Percentiles rank a stretch among this genome's conserved stretches.
Conservation (phyloP, 2,888 invertebrate species). For the Sceliomorpha sp. region DNA sequence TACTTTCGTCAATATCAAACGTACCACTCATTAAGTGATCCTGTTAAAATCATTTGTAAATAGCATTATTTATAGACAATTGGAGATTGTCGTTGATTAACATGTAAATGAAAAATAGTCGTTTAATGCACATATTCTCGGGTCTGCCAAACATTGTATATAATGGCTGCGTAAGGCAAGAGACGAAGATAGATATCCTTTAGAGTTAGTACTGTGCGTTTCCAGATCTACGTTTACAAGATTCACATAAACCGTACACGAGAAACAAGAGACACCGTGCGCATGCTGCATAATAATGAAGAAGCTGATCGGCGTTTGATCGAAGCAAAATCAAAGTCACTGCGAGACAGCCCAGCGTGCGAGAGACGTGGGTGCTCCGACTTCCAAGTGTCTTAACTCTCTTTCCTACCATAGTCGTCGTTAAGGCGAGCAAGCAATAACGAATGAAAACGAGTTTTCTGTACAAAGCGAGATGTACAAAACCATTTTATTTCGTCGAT, state of each 20-base stretch:
- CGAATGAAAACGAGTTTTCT: slow-evolving; percentile 11
- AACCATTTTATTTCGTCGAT: neutral
- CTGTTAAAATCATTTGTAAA: too few relatives aligned
- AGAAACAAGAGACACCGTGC: slow-evolving; percentile 24
- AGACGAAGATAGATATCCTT: neutral
- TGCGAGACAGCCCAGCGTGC: slow-evolving; percentile 65
- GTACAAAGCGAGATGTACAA: too few relatives aligned
- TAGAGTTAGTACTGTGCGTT: slow-evolving; percentile 7
- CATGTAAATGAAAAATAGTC: too few relatives aligned
- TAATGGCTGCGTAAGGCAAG: neutral
- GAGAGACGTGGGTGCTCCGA: slow-evolving; percentile 69
- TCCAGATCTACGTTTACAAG: slow-evolving; percentile 6
- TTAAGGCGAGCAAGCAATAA: slow-evolving; percentile 68
- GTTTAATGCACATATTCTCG: too few relatives aligned
- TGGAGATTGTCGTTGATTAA: too few relatives aligned
- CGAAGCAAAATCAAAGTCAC: slow-evolving; percentile 69
- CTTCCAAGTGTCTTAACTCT: slow-evolving; percentile 78
- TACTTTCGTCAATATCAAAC: slow-evolving; percentile 35
- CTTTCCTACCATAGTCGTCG: slow-evolving; percentile 69
- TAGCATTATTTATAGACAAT: too few relatives aligned
- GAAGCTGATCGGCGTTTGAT: slow-evolving; percentile 55
- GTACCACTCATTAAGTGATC: slow-evolving; percentile 33
- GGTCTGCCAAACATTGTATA: slow-evolving; percentile 10
- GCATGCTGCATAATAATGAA: slow-evolving; percentile 13
- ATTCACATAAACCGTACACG: slow-evolving; percentile 3